These are phyloP conservation scores for Theropithecus gelada DNA, from an alignment of 2,113 vertebrate genomes.

Conservation along the genomic window DNA sequence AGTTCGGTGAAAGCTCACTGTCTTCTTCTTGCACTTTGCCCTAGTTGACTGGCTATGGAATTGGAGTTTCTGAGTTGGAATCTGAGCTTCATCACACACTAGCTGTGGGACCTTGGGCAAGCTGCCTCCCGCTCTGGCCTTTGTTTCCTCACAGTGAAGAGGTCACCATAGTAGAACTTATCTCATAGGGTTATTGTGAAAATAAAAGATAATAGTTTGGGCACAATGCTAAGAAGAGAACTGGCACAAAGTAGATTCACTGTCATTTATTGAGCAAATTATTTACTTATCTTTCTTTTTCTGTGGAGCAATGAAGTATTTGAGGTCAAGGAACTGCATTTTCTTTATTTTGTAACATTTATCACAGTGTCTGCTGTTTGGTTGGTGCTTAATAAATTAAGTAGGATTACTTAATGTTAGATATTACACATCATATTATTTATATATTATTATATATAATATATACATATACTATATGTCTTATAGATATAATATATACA, in stretches of 20 bases:
- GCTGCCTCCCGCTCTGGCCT: neutral
- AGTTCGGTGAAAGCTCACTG: neutral
- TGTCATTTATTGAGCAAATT: neutral
- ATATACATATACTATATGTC: neutral
- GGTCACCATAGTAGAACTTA: rapidly evolving
- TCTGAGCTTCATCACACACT: neutral
- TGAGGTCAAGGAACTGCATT: neutral
- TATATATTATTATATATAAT: neutral
- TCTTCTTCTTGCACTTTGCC: neutral
- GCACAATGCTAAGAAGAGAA: neutral
- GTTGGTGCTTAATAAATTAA: neutral
- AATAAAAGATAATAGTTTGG: neutral
- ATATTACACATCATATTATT: neutral
- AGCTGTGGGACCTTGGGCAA: neutral
- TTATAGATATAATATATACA: neutral
- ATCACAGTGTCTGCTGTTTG: neutral
- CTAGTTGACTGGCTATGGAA: neutral
- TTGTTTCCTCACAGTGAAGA: neutral
- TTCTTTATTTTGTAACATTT: neutral
- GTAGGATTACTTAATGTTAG: neutral
- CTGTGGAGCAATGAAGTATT: neutral
- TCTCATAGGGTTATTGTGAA: neutral
- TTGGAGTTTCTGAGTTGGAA: neutral
- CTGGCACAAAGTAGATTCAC: neutral
- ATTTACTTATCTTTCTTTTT: neutral